Conservation (phyloP, 2,797 vertebrate species). For the Cyclura pinguis region DNA sequence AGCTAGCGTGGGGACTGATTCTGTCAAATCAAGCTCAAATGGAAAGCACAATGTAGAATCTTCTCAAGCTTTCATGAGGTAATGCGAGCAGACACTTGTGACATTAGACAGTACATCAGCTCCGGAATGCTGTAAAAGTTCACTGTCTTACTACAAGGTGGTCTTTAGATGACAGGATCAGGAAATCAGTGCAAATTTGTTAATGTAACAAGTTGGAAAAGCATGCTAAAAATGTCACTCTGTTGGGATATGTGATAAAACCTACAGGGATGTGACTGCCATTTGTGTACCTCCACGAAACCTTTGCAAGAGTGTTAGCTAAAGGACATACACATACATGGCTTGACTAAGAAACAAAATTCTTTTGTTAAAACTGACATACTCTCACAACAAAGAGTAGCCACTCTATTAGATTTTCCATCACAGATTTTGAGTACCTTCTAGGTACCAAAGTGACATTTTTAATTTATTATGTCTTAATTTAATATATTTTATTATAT, state of each 20-base stretch:
- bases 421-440: not conserved
- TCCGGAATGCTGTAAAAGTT: slow-evolving; percentile 81
- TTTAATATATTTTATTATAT: not conserved
- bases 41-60: slow-evolving; percentile 81
- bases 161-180: slow-evolving; percentile 85
- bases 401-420: not conserved
- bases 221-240: slow-evolving; percentile 80
- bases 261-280: slow-evolving; percentile 72
- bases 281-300: slow-evolving; percentile 62
- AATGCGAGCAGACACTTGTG: slow-evolving; percentile 88
- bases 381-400: slow-evolving; percentile 40
- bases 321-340: slow-evolving; percentile 60
- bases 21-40: slow-evolving; percentile 86
- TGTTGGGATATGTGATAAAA: slow-evolving; percentile 78
- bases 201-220: slow-evolving; percentile 87
- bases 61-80: slow-evolving; percentile 83
- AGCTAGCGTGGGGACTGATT: slow-evolving; percentile 83
- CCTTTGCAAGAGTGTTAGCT: slow-evolving; percentile 60
- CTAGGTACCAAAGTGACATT: not conserved
- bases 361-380: slow-evolving; percentile 53
- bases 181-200: slow-evolving; percentile 86
- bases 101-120: slow-evolving; percentile 90
- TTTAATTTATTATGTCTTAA: not conserved
- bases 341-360: slow-evolving; percentile 41
- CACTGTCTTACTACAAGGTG: slow-evolving; percentile 81